Evolutionary conservation across 2,888 invertebrate genomes (phyloP).

Genomic region (Drosophila leonis): DNA sequence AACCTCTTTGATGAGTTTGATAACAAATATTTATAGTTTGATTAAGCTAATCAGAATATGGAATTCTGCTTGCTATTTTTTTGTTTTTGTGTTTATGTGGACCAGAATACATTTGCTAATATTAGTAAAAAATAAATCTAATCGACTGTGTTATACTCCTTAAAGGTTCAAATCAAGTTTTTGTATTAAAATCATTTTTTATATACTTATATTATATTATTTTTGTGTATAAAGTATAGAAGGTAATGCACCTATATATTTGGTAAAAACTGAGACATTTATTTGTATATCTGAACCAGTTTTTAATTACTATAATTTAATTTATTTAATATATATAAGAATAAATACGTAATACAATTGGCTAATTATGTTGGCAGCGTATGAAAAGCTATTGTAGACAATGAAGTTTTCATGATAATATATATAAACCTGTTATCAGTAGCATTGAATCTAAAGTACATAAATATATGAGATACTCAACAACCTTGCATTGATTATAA

Average conservation of each 20-base stretch:
- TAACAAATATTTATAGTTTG: background rate
- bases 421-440: background rate
- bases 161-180: background rate
- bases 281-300: no score
- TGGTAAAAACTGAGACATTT: background rate
- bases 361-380: background rate
- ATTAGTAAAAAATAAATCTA: background rate
- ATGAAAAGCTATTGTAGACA: no score
- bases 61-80: background rate
- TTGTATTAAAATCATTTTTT: background rate
- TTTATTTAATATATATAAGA: background rate
- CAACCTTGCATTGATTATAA: background rate
- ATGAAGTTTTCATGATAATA: no score
- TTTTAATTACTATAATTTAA: background rate
- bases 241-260: background rate
- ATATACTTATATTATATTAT: no score
- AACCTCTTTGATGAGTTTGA: background rate
- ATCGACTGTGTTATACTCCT: background rate
- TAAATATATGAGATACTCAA: background rate
- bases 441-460: background rate
- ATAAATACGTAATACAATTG: no score
- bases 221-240: no score
- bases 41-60: background rate
- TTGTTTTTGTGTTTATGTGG: background rate
- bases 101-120: background rate